These are phyloP conservation scores for Tenthredo distinguenda DNA, from an alignment of 2,888 invertebrate genomes.

Conservation along the genomic window DNA sequence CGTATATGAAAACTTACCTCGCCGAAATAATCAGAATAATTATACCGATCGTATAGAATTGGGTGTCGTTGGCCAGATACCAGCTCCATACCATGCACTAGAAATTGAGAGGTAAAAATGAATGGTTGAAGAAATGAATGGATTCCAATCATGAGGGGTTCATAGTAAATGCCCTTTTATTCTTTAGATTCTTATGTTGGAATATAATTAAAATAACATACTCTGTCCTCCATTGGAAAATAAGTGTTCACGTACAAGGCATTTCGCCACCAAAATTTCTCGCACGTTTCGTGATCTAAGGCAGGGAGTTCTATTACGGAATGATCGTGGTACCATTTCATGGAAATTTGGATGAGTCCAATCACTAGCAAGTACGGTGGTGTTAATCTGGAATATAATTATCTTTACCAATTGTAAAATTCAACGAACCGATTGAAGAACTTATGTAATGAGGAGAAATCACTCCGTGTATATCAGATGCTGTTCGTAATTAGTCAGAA, in stretches of 20 bases:
- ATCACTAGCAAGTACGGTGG: slow-evolving; percentile 91
- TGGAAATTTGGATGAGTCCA: slow-evolving; percentile 86
- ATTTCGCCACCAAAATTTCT: slow-evolving; percentile 91
- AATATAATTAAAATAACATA: slow-evolving; percentile 61
- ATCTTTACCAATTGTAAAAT: slow-evolving; percentile 48
- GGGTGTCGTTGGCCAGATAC: slow-evolving; percentile 91
- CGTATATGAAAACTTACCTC: slow-evolving; percentile 80
- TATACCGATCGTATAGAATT: slow-evolving; percentile 87
- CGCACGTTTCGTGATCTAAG: slow-evolving; percentile 86
- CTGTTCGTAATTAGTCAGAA: not conserved
- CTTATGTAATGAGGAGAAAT: not conserved
- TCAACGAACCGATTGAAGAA: not conserved
- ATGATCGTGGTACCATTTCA: slow-evolving; percentile 86
- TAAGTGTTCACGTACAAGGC: slow-evolving; percentile 91
- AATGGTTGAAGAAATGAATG: not conserved
- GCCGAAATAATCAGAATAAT: slow-evolving; percentile 84
- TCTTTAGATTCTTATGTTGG: slow-evolving; percentile 5
- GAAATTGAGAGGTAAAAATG: not conserved
- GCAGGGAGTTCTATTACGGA: slow-evolving; percentile 88
- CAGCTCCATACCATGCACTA: slow-evolving; percentile 91
- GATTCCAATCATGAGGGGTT: slow-evolving; percentile 51
- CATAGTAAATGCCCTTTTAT: slow-evolving; percentile 44
- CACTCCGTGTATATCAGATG: not conserved
- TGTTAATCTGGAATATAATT: slow-evolving; percentile 84
- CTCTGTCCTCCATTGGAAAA: slow-evolving; percentile 85